Evolutionary conservation across 2,113 vertebrate species (phyloP).

Genomic region (Numenius arquata): DNA sequence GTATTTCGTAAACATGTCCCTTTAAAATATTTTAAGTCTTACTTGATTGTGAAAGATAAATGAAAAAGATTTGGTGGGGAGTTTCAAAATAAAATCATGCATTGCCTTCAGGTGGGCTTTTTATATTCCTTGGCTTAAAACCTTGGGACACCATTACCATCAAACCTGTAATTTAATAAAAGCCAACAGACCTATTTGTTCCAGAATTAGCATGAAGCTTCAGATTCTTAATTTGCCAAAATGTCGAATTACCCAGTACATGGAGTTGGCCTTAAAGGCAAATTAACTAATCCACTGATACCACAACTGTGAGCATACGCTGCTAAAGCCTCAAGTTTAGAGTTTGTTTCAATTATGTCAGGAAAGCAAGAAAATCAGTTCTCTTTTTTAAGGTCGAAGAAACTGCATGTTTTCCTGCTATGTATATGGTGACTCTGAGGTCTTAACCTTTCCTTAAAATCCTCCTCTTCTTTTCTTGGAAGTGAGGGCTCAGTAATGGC

Average conservation of each 20-base stretch:
- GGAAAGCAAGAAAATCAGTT: not conserved
- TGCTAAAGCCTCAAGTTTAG: not conserved
- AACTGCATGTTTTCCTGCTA: not conserved
- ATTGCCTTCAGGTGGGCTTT: not conserved
- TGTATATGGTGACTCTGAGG: not conserved
- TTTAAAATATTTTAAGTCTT: not conserved
- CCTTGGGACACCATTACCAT: not conserved
- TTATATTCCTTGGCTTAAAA: not conserved
- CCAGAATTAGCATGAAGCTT: not conserved
- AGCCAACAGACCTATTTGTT: not conserved
- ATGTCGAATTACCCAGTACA: not conserved
- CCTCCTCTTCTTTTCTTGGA: not conserved
- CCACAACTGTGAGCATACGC: not conserved
- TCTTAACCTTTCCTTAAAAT: not conserved
- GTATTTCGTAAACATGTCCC: not conserved
- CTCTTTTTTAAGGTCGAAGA: not conserved
- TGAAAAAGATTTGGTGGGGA: not conserved
- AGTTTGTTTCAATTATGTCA: not conserved
- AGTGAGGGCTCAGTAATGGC: not conserved
- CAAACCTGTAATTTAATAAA: constrained; percentile 5
- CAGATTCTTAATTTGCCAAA: not conserved
- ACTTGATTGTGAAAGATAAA: not conserved
- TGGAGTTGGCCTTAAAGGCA: not conserved
- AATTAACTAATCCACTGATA: not conserved
- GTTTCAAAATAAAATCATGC: constrained; percentile 12